Conservation (phyloP, 2,797 vertebrate genomes). For the Lacerta viridis region DNA sequence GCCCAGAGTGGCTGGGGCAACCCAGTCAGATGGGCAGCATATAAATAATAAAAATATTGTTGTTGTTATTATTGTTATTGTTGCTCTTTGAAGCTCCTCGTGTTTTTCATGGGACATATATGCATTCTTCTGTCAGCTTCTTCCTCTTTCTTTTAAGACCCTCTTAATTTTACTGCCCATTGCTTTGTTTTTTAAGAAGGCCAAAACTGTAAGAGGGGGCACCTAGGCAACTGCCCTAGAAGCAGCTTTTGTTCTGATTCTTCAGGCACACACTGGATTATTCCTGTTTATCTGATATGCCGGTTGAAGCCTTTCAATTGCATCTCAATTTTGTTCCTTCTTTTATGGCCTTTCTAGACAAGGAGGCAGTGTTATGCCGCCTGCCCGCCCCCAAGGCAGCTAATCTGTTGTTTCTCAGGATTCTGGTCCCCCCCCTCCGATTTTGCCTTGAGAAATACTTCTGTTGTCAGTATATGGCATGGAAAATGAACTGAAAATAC, state of each 20-base stretch:
- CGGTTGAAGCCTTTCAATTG: not conserved
- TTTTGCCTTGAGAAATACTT: not conserved
- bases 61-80: too few species aligned
- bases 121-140: not conserved
- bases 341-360: not conserved
- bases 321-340: not conserved
- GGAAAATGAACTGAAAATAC: not conserved
- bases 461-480: not conserved
- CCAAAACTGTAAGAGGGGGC: not conserved
- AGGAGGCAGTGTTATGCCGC: too few species aligned
- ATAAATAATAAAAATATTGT: too few species aligned
- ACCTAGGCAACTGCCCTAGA: too few species aligned
- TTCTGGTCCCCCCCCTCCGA: not conserved
- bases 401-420: not conserved
- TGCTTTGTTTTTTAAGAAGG: not conserved
- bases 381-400: too few species aligned
- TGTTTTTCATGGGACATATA: not conserved
- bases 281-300: not conserved
- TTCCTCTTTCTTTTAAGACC: not conserved
- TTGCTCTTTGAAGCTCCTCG: not conserved
- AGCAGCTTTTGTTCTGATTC: not conserved
- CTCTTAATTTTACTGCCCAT: not conserved
- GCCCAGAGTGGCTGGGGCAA: too few species aligned
- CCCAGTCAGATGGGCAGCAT: too few species aligned
- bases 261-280: not conserved